Evolutionary conservation across 2,888 invertebrate species (phyloP).

Genomic region (Cyclophora albipunctata): DNA sequence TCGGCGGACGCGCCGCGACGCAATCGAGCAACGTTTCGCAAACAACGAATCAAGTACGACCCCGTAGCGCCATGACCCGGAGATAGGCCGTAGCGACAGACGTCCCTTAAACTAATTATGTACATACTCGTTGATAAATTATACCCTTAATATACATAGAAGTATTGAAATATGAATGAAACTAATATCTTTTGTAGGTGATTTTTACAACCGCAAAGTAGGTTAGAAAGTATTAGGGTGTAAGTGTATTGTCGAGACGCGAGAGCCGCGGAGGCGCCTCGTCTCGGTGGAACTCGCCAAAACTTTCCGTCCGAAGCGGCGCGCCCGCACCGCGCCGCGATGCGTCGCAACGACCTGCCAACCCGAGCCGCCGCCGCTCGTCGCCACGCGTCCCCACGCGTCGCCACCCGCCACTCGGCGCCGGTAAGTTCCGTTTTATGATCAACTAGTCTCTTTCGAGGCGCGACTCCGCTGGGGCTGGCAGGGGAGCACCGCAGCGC

Average conservation of each 20-base stretch:
- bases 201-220: slow-evolving; percentile 76
- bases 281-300: slow-evolving; percentile 66
- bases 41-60: slow-evolving; percentile 74
- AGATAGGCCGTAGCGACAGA: slow-evolving; percentile 58
- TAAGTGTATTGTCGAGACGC: slow-evolving; percentile 64
- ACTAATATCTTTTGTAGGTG: slow-evolving; percentile 77
- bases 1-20: slow-evolving; percentile 42
- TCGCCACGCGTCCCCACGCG: neutral
- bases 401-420: slow-evolving; percentile 2
- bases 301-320: slow-evolving; percentile 71
- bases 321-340: slow-evolving; percentile 35
- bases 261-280: slow-evolving; percentile 54
- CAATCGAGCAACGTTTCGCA: slow-evolving; percentile 73
- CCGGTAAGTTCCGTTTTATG: neutral
- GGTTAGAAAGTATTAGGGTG: slow-evolving; percentile 64
- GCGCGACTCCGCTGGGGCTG: slow-evolving; percentile 8
- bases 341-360: slow-evolving; percentile 18
- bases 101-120: slow-evolving; percentile 67
- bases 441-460: neutral
- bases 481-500: slow-evolving; percentile 19
- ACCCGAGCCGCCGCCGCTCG: slow-evolving; percentile 4
- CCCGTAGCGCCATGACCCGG: slow-evolving; percentile 62
- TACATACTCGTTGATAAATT: slow-evolving; percentile 68
- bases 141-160: slow-evolving; percentile 73
- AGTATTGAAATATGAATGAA: slow-evolving; percentile 71